Conservation (phyloP, 2,888 invertebrate species). For the Dione juno region DNA sequence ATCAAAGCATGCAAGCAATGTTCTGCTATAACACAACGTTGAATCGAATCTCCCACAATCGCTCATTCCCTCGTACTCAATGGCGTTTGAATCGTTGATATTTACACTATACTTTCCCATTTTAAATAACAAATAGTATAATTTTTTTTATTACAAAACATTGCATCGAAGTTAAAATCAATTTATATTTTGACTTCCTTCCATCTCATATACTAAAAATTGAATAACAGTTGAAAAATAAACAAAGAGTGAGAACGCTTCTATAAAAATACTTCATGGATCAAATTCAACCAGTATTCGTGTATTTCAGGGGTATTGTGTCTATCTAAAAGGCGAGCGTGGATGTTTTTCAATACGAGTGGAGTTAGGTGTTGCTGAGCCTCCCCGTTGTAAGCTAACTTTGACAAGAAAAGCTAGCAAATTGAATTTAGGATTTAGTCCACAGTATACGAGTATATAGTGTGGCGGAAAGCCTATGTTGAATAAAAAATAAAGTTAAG, state of each 20-base stretch:
- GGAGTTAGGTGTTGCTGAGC: background rate
- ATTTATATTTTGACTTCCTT: background rate
- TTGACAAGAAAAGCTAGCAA: constrained; percentile 16
- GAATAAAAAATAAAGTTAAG: background rate
- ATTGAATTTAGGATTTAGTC: constrained; percentile 17
- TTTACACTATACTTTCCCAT: background rate
- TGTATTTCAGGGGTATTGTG: background rate
- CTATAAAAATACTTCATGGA: constrained; percentile 7
- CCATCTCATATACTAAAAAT: constrained; percentile 7
- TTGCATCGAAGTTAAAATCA: background rate
- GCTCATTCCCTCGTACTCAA: constrained; percentile 21
- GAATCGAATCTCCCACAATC: constrained; percentile 20
- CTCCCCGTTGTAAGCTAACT: constrained; percentile 10
- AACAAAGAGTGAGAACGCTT: background rate
- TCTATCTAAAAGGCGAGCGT: constrained; percentile 10
- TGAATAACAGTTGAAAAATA: constrained; percentile 7
- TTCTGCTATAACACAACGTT: constrained; percentile 19
- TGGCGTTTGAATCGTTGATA: constrained; percentile 11
- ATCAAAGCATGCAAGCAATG: constrained; percentile 6
- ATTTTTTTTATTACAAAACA: background rate
- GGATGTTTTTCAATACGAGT: constrained; percentile 17
- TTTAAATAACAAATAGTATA: too few relatives aligned
- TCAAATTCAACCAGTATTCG: background rate
- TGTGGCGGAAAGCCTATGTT: background rate
- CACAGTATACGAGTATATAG: background rate